phyloP scores from a whole-genome alignment of 2,888 invertebrate species.

The Ganaspis brasiliensis region DNA sequence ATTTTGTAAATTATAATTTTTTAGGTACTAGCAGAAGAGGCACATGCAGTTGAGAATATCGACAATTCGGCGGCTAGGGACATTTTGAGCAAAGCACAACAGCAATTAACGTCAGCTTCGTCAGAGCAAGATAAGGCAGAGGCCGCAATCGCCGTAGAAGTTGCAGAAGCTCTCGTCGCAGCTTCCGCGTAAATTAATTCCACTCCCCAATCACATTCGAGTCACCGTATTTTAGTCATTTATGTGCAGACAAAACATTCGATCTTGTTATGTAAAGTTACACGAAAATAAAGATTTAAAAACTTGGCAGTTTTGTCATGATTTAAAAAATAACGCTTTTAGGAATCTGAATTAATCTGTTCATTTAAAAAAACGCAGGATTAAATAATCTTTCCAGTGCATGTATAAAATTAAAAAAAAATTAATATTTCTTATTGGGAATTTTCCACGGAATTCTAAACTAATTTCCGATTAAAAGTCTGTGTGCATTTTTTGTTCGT shows the following conservation, averaged over 20 bases:
- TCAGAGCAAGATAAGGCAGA: slow-evolving; percentile 93
- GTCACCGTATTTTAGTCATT: slow-evolving; percentile 25
- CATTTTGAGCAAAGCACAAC: slow-evolving; percentile 91
- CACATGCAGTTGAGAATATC: slow-evolving; percentile 91
- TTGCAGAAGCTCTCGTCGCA: slow-evolving; percentile 95
- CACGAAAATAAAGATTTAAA: slow-evolving; percentile 12
- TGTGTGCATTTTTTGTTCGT: too few species aligned
- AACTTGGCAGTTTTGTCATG: not conserved
- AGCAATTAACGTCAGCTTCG: slow-evolving; percentile 89
- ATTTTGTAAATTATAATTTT: slow-evolving; percentile 16
- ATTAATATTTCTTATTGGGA: too few species aligned
- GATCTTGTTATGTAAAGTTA: slow-evolving; percentile 31
- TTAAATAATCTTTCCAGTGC: too few species aligned
- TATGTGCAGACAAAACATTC: not conserved
- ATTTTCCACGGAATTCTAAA: too few species aligned
- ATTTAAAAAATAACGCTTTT: not conserved
- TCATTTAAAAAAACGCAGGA: too few species aligned
- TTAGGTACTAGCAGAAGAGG: slow-evolving; percentile 96
- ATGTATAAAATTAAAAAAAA: too few species aligned
- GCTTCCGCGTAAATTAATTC: slow-evolving; percentile 83
- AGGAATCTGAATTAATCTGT: not conserved
- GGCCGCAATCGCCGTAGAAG: slow-evolving; percentile 96
- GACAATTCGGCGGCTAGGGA: slow-evolving; percentile 92
- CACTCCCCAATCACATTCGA: not conserved
- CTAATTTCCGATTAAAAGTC: too few species aligned